Evolutionary conservation across 1,140 invertebrate genomes (phyloP), one percentile per base, ranked within the genome.

Genomic region (Drosophila repleta): DNA sequence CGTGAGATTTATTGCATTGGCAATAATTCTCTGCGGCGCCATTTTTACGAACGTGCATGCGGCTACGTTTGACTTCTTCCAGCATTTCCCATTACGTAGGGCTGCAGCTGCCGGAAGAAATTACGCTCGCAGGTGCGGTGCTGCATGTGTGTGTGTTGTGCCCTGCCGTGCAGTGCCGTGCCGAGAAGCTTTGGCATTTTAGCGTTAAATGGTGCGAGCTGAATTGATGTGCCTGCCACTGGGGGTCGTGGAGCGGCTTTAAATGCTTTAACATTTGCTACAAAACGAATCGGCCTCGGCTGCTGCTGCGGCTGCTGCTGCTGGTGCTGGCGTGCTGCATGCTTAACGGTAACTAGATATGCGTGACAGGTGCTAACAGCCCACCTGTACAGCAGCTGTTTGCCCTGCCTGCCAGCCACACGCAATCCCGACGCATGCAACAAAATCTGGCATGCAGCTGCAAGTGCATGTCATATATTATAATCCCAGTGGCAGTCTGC

Each of bases 1-100:
- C 62, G 61, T 67, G 71, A 82, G 81, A 90, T 90, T 90, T 90
- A 90, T 90, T 89, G 69, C 84, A 73, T 76, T 79, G 81, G 75
- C 89, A 81, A 90, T 90, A 90, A 90, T 90, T 90, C 76, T 90
- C 78, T 68, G 70, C 63, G 75, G 83, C 73, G 76, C 68, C 68
- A 72, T 78, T 78, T 78, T 77, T 77, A 77, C 71, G 74, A 64
- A 77, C 74, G 70, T 74, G 72, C 74, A 74, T 74, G 71, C 57
- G 74, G 72, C 74, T 55, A 70, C 61, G 79, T 69, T 87, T 82
- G 75, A 77, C 73, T 82, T 87, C 56, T 70, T 77, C 67, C 74
- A 60, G 41, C 66, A 46, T 70, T 72, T 32, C 51, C 51, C 64
- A 73, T 67, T 63, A 62, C 57, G 51, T 51, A 18, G 45, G 45